phyloP scores from a whole-genome alignment of 2,797 vertebrate genomes.

The Pangasius krempfi region DNA sequence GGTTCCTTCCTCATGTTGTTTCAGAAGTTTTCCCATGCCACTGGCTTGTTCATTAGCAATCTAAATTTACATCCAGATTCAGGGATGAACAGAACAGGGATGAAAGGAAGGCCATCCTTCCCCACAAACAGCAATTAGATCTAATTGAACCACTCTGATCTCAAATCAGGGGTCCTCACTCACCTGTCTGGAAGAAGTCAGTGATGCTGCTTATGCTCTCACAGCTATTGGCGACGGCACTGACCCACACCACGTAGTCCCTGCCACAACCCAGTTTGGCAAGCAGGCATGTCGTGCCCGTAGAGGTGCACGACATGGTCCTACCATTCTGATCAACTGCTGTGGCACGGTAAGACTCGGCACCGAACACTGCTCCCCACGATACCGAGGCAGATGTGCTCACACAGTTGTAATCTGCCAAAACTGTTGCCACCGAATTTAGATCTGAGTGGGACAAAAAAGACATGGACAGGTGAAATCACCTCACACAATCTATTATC shows the following conservation, averaged over 20 bases:
- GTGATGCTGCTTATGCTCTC: slow-evolving; percentile 61
- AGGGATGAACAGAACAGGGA: no score
- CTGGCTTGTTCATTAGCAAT: background rate
- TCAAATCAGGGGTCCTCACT: slow-evolving; percentile 19
- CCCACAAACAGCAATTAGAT: background rate
- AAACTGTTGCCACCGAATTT: slow-evolving; percentile 64
- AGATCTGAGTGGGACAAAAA: slow-evolving; percentile 64
- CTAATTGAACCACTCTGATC: background rate
- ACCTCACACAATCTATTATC: background rate
- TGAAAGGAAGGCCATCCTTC: background rate
- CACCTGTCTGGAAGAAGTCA: slow-evolving; percentile 62
- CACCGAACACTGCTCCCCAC: slow-evolving; percentile 69
- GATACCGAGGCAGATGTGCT: slow-evolving; percentile 56
- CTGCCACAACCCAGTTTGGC: slow-evolving; percentile 66
- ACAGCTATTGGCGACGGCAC: slow-evolving; percentile 68
- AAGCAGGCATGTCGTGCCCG: slow-evolving; percentile 64
- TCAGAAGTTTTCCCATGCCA: background rate
- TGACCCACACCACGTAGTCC: slow-evolving; percentile 66
- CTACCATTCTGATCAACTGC: slow-evolving; percentile 55
- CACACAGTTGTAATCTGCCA: slow-evolving; percentile 69
- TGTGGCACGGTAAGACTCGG: slow-evolving; percentile 67
- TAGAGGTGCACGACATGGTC: slow-evolving; percentile 63
- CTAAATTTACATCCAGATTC: background rate
- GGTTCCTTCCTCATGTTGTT: background rate
- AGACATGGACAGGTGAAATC: background rate